Evolutionary conservation across 2,888 invertebrate genomes (phyloP).

Genomic region (Monochamus alternatus): DNA sequence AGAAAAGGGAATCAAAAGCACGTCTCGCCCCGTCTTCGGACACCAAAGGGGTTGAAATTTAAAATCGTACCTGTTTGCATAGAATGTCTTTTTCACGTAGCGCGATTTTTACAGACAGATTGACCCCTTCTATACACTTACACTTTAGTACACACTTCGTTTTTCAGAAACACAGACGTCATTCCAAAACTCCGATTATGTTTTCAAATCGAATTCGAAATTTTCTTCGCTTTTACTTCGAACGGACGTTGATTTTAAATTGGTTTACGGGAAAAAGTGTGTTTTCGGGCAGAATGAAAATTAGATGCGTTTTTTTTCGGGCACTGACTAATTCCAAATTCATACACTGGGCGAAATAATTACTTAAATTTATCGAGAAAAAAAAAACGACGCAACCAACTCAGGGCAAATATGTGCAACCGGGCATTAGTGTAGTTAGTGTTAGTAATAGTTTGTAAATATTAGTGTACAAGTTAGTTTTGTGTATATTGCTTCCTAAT

Average conservation of each 20-base stretch:
- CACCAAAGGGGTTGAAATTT: conserved; percentile 58
- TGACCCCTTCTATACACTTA: conserved; percentile 62
- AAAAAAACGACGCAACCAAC: conserved; percentile 62
- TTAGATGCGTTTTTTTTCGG: conserved; percentile 41
- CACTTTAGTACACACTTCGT: conserved; percentile 60
- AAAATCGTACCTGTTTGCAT: conserved; percentile 67
- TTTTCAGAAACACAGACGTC: conserved; percentile 58
- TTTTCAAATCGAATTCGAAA: conserved; percentile 50
- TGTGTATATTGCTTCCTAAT: conserved; percentile 18
- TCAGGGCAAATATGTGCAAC: conserved; percentile 70
- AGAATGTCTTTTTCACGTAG: conserved; percentile 61
- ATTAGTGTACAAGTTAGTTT: conserved; percentile 17
- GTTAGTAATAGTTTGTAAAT: conserved; percentile 18
- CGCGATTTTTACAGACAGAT: conserved; percentile 66
- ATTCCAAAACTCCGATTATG: conserved; percentile 54
- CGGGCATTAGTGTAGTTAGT: conserved; percentile 61
- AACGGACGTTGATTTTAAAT: conserved; percentile 23
- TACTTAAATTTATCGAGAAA: conserved; percentile 36
- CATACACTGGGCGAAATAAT: conserved; percentile 47
- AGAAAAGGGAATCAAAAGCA: conserved; percentile 39
- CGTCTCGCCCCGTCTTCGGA: conserved; percentile 47
- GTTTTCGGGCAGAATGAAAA: conserved; percentile 54
- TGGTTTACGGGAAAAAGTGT: conserved; percentile 46
- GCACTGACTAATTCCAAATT: conserved; percentile 34
- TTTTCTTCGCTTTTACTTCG: conserved; percentile 4